Evolutionary conservation across 2,797 vertebrate species (phyloP).

Genomic region (Cuniculus paca): DNA sequence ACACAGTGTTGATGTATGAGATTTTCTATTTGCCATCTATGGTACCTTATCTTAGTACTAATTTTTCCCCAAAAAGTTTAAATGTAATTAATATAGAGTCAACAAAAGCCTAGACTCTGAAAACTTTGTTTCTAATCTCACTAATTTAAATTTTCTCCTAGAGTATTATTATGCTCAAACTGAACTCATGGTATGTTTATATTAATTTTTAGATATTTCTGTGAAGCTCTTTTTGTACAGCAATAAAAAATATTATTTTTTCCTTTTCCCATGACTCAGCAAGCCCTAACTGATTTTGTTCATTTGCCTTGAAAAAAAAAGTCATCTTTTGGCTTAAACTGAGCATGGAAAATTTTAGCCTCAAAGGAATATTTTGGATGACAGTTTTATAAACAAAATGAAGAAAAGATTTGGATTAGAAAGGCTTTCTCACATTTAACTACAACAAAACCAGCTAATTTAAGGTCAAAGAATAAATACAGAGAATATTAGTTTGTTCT

Average conservation of each 20-base stretch:
- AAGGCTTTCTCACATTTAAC: constrained; percentile 67
- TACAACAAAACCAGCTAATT: constrained; percentile 66
- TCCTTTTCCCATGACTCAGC: constrained; percentile 51
- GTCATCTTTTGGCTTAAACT: constrained; percentile 67
- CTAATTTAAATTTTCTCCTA: constrained; percentile 65
- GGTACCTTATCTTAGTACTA: background rate
- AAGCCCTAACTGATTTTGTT: constrained; percentile 66
- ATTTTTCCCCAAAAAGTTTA: background rate
- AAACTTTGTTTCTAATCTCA: constrained; percentile 6
- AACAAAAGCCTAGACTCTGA: constrained; percentile 8
- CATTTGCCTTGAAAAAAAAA: constrained; percentile 64
- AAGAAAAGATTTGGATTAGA: constrained; percentile 64
- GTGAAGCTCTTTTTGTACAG: constrained; percentile 46
- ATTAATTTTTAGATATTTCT: constrained; percentile 50
- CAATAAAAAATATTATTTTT: constrained; percentile 56
- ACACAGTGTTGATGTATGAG: background rate
- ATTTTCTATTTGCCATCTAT: background rate
- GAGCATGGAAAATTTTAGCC: constrained; percentile 78
- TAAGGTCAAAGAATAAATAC: constrained; percentile 50
- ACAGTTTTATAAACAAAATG: constrained; percentile 75
- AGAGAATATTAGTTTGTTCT: constrained; percentile 53
- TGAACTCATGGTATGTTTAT: constrained; percentile 38
- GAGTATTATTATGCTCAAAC: constrained; percentile 42
- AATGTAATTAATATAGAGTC: background rate
- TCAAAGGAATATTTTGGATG: constrained; percentile 75